A percentile compares a stretch with the other conserved stretches of the same genome.
Evolutionary conservation across 2,797 vertebrate genomes (phyloP).

Genomic region (Acanthornis magna): DNA sequence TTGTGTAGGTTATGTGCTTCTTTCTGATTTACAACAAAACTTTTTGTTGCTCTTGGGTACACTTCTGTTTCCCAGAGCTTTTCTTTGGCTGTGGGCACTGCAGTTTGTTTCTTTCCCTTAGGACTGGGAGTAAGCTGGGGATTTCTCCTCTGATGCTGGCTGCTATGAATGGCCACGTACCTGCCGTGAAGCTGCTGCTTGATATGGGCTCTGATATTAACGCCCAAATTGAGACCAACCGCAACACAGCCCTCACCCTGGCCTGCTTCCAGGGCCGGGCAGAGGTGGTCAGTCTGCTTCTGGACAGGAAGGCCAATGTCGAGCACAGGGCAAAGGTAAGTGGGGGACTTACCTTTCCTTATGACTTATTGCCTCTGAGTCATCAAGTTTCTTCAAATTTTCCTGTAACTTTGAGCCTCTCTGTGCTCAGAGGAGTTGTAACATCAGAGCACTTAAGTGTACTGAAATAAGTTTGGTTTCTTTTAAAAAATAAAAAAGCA

Average conservation of each 20-base stretch:
- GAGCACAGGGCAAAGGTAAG: constrained; percentile 97
- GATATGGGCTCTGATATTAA: constrained; percentile 99
- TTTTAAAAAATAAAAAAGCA: not conserved
- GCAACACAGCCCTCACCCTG: constrained; percentile 95
- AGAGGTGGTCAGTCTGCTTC: constrained; percentile 95
- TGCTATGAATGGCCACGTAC: constrained; percentile 98
- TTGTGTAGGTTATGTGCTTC: not conserved
- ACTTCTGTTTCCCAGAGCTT: not conserved
- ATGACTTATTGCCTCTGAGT: not conserved
- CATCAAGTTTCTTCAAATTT: not conserved
- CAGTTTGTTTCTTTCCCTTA: constrained; percentile 63
- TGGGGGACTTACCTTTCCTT: not conserved
- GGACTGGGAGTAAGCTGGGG: constrained; percentile 97
- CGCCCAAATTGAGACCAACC: constrained; percentile 98
- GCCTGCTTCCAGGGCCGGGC: constrained; percentile 98
- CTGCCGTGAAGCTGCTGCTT: constrained; percentile 94
- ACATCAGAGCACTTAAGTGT: not conserved
- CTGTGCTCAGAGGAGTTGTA: not conserved
- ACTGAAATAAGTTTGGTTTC: not conserved
- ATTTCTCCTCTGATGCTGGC: constrained; percentile 99
- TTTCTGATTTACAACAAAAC: not conserved
- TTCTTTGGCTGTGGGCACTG: not conserved
- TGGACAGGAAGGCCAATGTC: constrained; percentile 98
- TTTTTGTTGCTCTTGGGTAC: not conserved
- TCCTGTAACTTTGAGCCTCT: not conserved